These are phyloP conservation scores for Hymenochirus boettgeri DNA, from an alignment of 2,113 vertebrate species.

Conservation along the genomic window DNA sequence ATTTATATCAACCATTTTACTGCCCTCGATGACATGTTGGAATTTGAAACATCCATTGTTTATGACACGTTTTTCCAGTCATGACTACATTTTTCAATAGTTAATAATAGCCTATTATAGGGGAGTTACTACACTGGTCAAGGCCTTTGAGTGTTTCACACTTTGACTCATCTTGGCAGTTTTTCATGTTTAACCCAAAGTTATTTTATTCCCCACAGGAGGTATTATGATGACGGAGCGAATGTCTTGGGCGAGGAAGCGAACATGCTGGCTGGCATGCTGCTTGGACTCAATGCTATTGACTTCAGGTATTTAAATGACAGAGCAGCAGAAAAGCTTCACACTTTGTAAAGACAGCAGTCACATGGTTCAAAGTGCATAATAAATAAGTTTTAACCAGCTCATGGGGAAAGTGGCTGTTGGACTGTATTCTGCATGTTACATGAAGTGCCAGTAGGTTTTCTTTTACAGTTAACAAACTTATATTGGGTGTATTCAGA, in stretches of 20 bases:
- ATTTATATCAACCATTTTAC: too few species aligned
- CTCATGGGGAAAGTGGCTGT: too few species aligned
- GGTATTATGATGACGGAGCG: slow-evolving; percentile 92
- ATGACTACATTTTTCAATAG: too few species aligned
- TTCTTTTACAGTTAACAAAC: too few species aligned
- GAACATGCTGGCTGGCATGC: slow-evolving; percentile 88
- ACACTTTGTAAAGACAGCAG: background rate
- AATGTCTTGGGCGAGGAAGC: slow-evolving; percentile 92
- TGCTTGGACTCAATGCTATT: slow-evolving; percentile 93
- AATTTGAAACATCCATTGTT: too few species aligned
- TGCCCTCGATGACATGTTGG: too few species aligned
- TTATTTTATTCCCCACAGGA: slow-evolving; percentile 63
- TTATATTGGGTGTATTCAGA: too few species aligned
- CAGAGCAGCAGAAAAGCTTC: background rate
- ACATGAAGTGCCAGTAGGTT: too few species aligned
- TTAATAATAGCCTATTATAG: background rate
- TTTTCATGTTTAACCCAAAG: slow-evolving; percentile 5
- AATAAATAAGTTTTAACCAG: too few species aligned
- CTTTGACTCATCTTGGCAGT: slow-evolving; percentile 8
- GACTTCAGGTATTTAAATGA: slow-evolving; percentile 84
- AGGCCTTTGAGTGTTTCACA: slow-evolving; percentile 4
- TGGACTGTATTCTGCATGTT: too few species aligned
- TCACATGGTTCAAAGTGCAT: too few species aligned
- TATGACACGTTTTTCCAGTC: too few species aligned
- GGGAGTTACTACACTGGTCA: slow-evolving; percentile 1